These are phyloP conservation scores for Sterna hirundo DNA, from an alignment of 2,113 vertebrate species.

Conservation along the genomic window DNA sequence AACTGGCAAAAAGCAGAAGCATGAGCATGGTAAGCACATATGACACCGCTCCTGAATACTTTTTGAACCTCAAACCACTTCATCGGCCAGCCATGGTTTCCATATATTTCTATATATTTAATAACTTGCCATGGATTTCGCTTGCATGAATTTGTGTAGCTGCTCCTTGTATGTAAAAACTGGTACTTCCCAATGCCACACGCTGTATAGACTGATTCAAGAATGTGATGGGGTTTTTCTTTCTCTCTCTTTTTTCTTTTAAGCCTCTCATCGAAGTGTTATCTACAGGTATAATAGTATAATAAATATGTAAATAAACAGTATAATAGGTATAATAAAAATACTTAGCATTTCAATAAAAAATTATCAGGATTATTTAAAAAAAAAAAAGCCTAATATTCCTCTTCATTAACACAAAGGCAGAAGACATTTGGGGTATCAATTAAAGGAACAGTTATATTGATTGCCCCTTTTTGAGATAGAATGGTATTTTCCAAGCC, in stretches of 20 bases:
- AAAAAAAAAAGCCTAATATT: background rate
- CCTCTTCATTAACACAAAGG: background rate
- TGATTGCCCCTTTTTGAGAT: background rate
- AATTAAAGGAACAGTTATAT: background rate
- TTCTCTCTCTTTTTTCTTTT: background rate
- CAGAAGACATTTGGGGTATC: background rate
- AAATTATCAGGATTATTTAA: background rate
- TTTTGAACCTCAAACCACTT: background rate
- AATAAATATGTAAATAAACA: background rate
- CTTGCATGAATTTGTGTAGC: background rate
- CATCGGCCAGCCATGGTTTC: background rate
- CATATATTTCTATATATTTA: background rate
- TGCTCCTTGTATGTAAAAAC: background rate
- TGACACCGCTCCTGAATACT: background rate
- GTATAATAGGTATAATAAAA: background rate
- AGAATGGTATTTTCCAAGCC: background rate
- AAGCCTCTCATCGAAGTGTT: background rate
- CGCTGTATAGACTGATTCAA: background rate
- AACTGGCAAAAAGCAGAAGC: background rate
- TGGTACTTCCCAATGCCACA: background rate
- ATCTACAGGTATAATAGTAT: background rate
- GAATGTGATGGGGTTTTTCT: fast-evolving
- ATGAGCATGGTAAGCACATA: background rate
- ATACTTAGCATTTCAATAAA: background rate
- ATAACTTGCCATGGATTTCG: background rate